Conservation (phyloP, 2,113 vertebrate species). For the Apodemus speciosus region DNA sequence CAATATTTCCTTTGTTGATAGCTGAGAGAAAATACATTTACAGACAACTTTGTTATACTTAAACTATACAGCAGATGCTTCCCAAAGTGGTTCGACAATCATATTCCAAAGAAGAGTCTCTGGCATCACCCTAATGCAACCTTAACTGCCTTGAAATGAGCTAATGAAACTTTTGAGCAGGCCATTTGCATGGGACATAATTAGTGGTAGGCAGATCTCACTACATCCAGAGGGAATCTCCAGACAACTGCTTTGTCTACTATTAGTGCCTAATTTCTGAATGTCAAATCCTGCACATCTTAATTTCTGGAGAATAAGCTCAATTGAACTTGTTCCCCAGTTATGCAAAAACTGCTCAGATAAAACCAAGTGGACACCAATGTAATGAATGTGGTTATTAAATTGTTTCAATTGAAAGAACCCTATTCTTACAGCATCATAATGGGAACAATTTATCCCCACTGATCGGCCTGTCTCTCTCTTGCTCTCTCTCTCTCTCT, state of each 20-base stretch:
- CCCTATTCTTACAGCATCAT: constrained; percentile 99
- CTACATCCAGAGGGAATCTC: constrained; percentile 92
- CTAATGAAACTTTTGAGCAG: constrained; percentile 83
- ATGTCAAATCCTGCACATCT: constrained; percentile 96
- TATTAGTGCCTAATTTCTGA: constrained; percentile 97
- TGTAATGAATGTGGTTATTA: constrained; percentile 99
- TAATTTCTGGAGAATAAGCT: constrained; percentile 95
- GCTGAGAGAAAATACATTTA: constrained; percentile 66
- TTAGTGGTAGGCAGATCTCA: constrained; percentile 93
- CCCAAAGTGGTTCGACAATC: constrained; percentile 68
- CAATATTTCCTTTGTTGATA: constrained; percentile 53
- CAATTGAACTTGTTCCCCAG: constrained; percentile 91
- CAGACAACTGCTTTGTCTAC: constrained; percentile 94
- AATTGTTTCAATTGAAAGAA: constrained; percentile 99
- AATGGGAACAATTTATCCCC: constrained; percentile 99
- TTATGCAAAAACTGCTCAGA: constrained; percentile 90
- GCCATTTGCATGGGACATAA: constrained; percentile 95
- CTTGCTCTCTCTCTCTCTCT: constrained; percentile 85
- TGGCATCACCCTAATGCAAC: constrained; percentile 70
- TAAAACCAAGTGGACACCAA: constrained; percentile 94
- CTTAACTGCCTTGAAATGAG: constrained; percentile 80
- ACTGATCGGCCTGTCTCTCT: constrained; percentile 98
- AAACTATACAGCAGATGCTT: constrained; percentile 33
- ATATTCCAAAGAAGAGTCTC: constrained; percentile 12
- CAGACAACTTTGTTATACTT: constrained; percentile 53